Evolutionary conservation across 2,113 vertebrate genomes (phyloP), one percentile per base, ranked within the genome.

Genomic region (Nothobranchius kuhntae): DNA sequence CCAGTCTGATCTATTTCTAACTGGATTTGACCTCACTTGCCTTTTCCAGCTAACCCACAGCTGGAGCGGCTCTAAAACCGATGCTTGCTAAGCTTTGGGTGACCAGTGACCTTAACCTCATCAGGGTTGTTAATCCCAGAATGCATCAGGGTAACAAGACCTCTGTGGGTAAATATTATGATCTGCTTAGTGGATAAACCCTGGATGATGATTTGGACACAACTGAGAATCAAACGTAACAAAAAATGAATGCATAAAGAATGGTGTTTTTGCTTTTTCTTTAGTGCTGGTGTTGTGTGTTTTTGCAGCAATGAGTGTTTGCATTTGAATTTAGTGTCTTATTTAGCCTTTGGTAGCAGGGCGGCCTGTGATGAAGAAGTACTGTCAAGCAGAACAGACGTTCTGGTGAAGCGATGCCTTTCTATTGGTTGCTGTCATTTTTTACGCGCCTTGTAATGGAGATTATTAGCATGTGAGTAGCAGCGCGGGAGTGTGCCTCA

Each of bases 391-490:
- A n/a, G 40, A 47, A 2, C 53, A 48, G 72, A 55, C 61, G 82
- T 67, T 62, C 83, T 82, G 73, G 15, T 75, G 51, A 38, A 52
- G 52, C n/a, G 2, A 61, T 64, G 36, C 54, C 40, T 70, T 66
- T 48, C 63, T 59, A 48, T 48, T 59, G 76, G 5, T 54, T 24
- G 15, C 38, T 35, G 15, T 66, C 35, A 1, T 62, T 69, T 71
- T 57, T 67, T 62, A 72, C 75, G 53, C 69, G 59, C 47, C 42
- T 85, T 68, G 57, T 86, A 87, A 86, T 85, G 53, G 74, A 71
- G 48, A 84, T 89, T 86, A 88, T 87, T 86, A 87, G 73, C 75
- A 84, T 83, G 65, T 81, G 68, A 81, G 71, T 63, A 61, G 73
- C 68, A 71, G 71, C 58, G 64, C 54, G 44, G 59, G 58, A 82